A percentile compares a stretch with the other conserved stretches of the same genome.
These are phyloP conservation scores for Venturia canescens DNA, from an alignment of 1,140 invertebrate species.

Conservation along the genomic window DNA sequence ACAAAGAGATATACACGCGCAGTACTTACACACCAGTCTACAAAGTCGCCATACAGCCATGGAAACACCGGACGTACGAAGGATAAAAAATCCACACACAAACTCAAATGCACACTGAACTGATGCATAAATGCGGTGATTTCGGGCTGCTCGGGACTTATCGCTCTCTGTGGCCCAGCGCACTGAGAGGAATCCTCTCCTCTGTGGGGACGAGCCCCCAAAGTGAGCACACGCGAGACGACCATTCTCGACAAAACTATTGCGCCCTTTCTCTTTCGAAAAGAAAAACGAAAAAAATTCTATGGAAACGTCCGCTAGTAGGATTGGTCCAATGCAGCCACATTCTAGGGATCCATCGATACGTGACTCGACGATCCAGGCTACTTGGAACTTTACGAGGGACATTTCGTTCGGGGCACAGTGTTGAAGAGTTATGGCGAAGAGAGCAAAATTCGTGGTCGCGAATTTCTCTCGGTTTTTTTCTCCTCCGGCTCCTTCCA, in stretches of 20 bases:
- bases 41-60: background rate
- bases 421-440: background rate
- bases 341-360: background rate
- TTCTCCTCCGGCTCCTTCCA: background rate
- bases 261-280: background rate
- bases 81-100: background rate
- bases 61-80: background rate
- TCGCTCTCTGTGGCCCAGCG: background rate
- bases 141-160: constrained; percentile 21
- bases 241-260: background rate
- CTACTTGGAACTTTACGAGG: background rate
- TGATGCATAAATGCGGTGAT: constrained; percentile 27
- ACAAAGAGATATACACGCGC: constrained; percentile 55
- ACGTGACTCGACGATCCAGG: background rate
- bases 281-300: background rate
- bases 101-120: background rate
- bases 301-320: background rate
- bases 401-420: background rate
- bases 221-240: constrained; percentile 12
- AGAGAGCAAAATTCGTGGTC: background rate
- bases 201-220: constrained; percentile 9
- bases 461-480: constrained; percentile 1
- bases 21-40: background rate
- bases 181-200: background rate
- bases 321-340: background rate